Conservation (phyloP, 2,888 invertebrate species). For the Agrochola lota region DNA sequence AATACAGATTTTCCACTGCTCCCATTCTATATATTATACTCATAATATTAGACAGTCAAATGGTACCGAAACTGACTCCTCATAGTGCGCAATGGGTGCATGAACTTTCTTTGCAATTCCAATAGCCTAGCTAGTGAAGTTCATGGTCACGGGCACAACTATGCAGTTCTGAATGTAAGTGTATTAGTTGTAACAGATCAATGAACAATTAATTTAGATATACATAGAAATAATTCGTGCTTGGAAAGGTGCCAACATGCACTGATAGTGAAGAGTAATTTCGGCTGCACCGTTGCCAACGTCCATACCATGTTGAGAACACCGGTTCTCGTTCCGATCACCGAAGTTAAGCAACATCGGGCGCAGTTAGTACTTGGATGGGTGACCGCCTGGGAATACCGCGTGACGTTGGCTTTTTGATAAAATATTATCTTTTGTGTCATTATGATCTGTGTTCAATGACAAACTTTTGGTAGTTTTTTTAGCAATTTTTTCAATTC, state of each 20-base stretch:
- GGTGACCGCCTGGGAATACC: conserved; percentile 87
- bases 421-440: background rate
- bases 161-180: background rate
- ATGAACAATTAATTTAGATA: background rate
- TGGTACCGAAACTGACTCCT: background rate
- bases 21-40: too few species aligned
- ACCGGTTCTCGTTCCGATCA: conserved; percentile 79
- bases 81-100: too few species aligned
- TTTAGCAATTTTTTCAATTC: too few species aligned
- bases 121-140: background rate
- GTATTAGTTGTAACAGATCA: background rate
- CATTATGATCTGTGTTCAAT: too few species aligned
- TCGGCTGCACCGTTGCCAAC: conserved; percentile 26
- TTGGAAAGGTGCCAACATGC: conserved; percentile 3
- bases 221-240: background rate
- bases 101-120: background rate
- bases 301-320: conserved; percentile 51
- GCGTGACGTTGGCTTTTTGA: conserved; percentile 77
- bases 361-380: conserved; percentile 88
- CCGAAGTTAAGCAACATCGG: conserved; percentile 88
- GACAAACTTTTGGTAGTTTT: too few species aligned
- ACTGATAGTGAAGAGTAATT: background rate
- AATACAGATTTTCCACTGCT: too few species aligned
- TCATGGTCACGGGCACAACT: background rate
- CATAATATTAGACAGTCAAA: too few species aligned